Evolutionary conservation across 2,888 invertebrate species (phyloP).

Genomic region (Uropetala carovei): DNA sequence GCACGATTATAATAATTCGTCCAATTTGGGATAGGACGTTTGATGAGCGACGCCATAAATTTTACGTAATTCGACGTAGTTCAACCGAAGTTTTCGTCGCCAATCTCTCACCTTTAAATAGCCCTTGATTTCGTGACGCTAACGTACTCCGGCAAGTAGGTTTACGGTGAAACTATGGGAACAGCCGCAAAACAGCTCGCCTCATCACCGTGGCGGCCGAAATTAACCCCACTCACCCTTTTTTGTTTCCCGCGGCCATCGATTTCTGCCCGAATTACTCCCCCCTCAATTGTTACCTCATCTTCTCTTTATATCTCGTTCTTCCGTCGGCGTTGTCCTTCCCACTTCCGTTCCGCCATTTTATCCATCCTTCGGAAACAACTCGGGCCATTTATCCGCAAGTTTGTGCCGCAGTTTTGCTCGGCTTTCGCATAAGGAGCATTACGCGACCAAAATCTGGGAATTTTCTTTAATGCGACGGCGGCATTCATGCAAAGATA

Average conservation of each 20-base stretch:
- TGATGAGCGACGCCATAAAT: too few relatives aligned
- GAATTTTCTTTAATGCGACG: background rate
- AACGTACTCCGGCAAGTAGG: too few relatives aligned
- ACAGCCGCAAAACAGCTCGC: too few relatives aligned
- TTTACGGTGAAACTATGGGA: too few relatives aligned
- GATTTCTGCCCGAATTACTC: background rate
- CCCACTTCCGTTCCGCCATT: background rate
- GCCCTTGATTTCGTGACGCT: too few relatives aligned
- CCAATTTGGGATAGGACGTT: too few relatives aligned
- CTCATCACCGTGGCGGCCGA: background rate
- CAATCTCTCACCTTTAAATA: too few relatives aligned
- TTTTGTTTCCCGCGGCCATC: background rate
- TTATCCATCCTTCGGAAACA: background rate
- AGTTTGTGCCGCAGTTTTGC: background rate
- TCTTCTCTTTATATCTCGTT: background rate
- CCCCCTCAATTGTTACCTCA: background rate
- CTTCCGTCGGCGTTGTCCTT: background rate
- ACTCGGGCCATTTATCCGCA: background rate
- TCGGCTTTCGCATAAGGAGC: background rate
- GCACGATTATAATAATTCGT: too few relatives aligned
- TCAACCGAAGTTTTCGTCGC: too few relatives aligned
- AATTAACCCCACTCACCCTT: background rate
- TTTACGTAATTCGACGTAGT: too few relatives aligned
- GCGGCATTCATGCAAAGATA: background rate
- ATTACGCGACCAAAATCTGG: background rate